phyloP scores from a whole-genome alignment of 2,113 vertebrate species.

The Colaptes auratus region DNA sequence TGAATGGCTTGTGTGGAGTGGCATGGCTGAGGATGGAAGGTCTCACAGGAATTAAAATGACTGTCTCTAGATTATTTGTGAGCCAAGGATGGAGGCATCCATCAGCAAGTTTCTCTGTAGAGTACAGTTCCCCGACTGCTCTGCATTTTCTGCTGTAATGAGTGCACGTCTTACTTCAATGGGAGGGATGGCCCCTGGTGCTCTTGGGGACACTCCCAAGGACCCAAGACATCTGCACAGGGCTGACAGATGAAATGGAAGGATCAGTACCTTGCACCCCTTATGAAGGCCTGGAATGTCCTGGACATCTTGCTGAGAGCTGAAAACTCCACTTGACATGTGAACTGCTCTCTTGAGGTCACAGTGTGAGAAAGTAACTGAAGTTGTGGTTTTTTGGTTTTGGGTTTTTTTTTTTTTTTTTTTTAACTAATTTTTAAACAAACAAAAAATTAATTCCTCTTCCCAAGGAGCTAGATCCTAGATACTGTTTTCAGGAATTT shows the following conservation, averaged over 20 bases:
- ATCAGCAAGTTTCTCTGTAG: neutral
- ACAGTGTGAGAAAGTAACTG: neutral
- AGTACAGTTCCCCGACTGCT: neutral
- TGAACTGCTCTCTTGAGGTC: neutral
- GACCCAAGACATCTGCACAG: neutral
- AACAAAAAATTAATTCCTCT: too few species aligned
- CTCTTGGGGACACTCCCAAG: neutral
- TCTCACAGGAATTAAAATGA: constrained; percentile 14
- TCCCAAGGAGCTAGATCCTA: neutral
- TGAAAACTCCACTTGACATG: neutral
- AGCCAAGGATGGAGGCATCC: neutral
- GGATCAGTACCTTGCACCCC: neutral
- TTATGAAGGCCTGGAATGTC: neutral
- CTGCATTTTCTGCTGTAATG: neutral
- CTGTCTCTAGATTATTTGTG: neutral
- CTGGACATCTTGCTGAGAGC: neutral
- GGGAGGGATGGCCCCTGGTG: neutral
- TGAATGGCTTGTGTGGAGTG: neutral
- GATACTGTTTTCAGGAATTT: neutral
- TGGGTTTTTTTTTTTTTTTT: too few species aligned
- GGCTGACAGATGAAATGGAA: neutral
- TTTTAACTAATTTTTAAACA: too few species aligned
- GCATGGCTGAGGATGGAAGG: neutral
- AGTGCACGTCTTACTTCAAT: neutral
- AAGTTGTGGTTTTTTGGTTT: neutral